These are phyloP conservation scores for Tenebrio molitor DNA, from an alignment of 1,140 invertebrate species.

Conservation along the genomic window DNA sequence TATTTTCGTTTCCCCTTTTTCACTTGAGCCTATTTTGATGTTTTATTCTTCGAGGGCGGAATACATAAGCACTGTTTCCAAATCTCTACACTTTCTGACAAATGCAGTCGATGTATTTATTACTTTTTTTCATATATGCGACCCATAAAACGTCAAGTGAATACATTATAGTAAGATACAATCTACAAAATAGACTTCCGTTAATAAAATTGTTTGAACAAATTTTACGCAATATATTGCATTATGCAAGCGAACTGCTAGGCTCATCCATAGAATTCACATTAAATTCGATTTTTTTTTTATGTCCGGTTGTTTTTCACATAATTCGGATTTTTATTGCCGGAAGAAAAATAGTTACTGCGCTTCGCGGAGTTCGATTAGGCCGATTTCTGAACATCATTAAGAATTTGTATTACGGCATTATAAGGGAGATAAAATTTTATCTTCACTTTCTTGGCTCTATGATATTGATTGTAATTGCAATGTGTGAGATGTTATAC, in stretches of 20 bases:
- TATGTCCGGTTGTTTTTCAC: not conserved
- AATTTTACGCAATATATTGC: too few relatives aligned
- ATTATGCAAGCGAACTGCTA: too few relatives aligned
- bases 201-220: not conserved
- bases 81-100: constrained; percentile 45
- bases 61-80: constrained; percentile 42
- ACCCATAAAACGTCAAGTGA: not conserved
- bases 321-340: not conserved
- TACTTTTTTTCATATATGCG: constrained; percentile 26
- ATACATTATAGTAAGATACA: not conserved
- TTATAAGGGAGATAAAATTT: constrained; percentile 30
- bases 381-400: not conserved
- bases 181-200: not conserved
- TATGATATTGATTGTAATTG: constrained; percentile 44
- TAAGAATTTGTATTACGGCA: not conserved
- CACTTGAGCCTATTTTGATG: constrained; percentile 47
- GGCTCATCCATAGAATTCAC: too few relatives aligned
- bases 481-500: constrained; percentile 36
- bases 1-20: constrained; percentile 46
- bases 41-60: constrained; percentile 42
- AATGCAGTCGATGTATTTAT: constrained; percentile 41
- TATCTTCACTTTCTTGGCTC: constrained; percentile 6
- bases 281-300: not conserved
- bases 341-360: not conserved
- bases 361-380: not conserved